Evolutionary conservation across 1,140 invertebrate species (phyloP).

Genomic region (Leptinotarsa lineolata): DNA sequence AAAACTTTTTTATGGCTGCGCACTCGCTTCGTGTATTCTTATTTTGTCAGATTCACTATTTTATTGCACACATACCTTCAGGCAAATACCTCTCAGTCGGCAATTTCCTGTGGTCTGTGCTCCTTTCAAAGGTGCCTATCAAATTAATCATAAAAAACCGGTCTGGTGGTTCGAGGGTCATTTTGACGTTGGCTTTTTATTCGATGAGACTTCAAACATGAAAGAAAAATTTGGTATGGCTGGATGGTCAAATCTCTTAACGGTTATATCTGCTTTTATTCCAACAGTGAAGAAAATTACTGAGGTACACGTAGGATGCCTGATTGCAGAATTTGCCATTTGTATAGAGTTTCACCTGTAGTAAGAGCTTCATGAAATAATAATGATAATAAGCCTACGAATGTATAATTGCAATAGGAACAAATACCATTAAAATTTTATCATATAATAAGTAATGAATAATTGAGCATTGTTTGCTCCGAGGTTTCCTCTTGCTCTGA

Average conservation of each 20-base stretch:
- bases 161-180: not conserved
- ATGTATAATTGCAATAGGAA: too few relatives aligned
- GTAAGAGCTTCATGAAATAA: too few relatives aligned
- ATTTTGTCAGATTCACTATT: not conserved
- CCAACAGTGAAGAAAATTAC: not conserved
- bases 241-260: not conserved
- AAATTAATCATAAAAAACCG: constrained; percentile 9
- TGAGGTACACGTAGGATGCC: not conserved
- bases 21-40: not conserved
- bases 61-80: not conserved
- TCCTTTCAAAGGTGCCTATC: constrained; percentile 8
- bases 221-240: not conserved
- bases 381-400: too few relatives aligned
- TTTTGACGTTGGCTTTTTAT: constrained; percentile 1
- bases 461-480: too few relatives aligned
- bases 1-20: too few relatives aligned
- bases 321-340: too few relatives aligned
- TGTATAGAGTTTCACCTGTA: too few relatives aligned
- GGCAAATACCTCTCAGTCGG: not conserved
- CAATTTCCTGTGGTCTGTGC: constrained; percentile 2
- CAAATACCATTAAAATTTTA: too few relatives aligned
- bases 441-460: too few relatives aligned
- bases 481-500: too few relatives aligned
- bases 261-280: not conserved
- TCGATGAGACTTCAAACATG: not conserved